Evolutionary conservation across 2,113 vertebrate species (phyloP).

Genomic region (Nothoprocta perdicaria): DNA sequence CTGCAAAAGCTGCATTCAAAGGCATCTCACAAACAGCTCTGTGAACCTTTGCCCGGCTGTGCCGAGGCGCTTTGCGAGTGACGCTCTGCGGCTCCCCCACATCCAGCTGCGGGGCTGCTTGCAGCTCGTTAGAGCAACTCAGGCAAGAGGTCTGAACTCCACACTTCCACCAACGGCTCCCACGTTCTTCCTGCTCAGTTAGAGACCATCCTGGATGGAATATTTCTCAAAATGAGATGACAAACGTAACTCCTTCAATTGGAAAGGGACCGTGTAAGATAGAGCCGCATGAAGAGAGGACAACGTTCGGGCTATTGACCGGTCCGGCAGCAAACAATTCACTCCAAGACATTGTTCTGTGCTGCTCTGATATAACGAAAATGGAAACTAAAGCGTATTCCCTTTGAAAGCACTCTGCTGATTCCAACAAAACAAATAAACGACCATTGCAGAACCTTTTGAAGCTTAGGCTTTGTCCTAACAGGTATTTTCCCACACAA

Average conservation of each 20-base stretch:
- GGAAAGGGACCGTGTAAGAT: background rate
- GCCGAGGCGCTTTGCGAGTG: accelerated
- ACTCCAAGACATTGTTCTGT: background rate
- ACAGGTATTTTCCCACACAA: background rate
- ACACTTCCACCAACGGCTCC: background rate
- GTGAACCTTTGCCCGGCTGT: background rate
- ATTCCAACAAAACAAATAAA: background rate
- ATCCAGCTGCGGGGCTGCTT: background rate
- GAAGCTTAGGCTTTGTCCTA: background rate
- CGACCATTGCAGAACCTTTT: background rate
- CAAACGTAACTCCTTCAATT: background rate
- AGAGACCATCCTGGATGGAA: background rate
- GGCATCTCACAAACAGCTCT: background rate
- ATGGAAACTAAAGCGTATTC: background rate
- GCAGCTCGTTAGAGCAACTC: background rate
- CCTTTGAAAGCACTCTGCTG: background rate
- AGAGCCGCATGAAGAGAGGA: background rate
- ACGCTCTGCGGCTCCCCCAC: background rate
- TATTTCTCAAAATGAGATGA: background rate
- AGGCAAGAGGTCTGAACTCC: background rate
- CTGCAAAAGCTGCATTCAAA: background rate
- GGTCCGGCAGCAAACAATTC: background rate
- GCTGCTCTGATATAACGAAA: background rate
- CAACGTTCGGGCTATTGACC: background rate
- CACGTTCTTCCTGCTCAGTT: background rate